Evolutionary conservation across 2,797 vertebrate species (phyloP), one percentile per base, ranked within the genome.

Genomic region (Urosaurus nigricauda): DNA sequence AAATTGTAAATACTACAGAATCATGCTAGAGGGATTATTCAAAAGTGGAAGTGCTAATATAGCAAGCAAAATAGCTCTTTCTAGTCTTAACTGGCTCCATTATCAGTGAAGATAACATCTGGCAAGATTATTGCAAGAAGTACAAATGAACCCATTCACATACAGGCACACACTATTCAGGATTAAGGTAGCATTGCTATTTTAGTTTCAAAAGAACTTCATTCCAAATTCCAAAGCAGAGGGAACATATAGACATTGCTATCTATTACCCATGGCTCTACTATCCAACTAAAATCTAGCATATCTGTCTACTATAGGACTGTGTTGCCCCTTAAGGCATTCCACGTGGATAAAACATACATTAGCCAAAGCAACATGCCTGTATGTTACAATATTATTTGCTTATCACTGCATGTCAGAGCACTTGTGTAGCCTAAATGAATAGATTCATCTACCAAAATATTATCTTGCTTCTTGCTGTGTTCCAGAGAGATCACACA

Each of bases 1-100:
- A 97, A 96, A 96, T 94, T 96, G 94, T 96, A 96, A 96, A 96
- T 96, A 96, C 94, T 96, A 95, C 95, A 94, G 94, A 97, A 95
- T 96, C 93, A 94, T 95, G 93, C 92, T 92, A 96, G 94, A 93
- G 94, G 93, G 95, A 96, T 97, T 97, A 96, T 96, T 96, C 90
- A 95, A 94, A 96, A 97, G 95, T 94, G 91, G 91, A 94, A 95
- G 91, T 92, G 32, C 93, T 96, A 97, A 96, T 96, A 95, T 90
- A 89, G 91, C 93, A 96, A 96, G 95, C 88, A 95, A 95, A 97
- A 96, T 95, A 96, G 93, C 93, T 95, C 93, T 96, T 94, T 88
- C 93, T 93, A 90, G 93, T 95, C 90, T 89, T 96, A 93, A 94
- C 95, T 95, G 95, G 89, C 91, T 94, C 89, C 84, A 95, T 96